Conservation (phyloP, 2,797 vertebrate genomes). For the Gymnoscopelus braueri region DNA sequence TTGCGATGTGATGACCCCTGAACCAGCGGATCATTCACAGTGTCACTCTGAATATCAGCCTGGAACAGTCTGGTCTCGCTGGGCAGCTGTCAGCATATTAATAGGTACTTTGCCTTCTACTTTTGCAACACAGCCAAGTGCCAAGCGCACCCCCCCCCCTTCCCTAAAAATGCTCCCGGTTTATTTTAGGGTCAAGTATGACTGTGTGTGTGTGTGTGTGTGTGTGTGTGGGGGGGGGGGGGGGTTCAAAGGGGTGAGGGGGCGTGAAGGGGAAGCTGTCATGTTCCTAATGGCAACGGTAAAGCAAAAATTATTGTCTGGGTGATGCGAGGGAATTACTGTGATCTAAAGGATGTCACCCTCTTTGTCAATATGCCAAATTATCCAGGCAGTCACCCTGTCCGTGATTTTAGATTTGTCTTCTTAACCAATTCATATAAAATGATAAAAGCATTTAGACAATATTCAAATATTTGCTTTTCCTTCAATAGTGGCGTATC, state of each 20-base stretch:
- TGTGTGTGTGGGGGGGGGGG: neutral
- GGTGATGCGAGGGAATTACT: too few species aligned
- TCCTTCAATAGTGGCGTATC: too few species aligned
- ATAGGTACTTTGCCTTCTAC: constrained; percentile 73
- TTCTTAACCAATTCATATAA: too few species aligned
- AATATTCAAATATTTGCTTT: too few species aligned
- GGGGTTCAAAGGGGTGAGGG: too few species aligned
- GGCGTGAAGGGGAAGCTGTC: too few species aligned
- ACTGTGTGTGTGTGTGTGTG: constrained; percentile 6
- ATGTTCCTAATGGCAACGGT: too few species aligned
- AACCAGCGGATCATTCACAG: neutral
- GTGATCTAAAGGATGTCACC: too few species aligned
- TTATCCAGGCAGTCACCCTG: neutral
- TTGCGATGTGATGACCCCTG: too few species aligned
- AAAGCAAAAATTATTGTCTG: too few species aligned
- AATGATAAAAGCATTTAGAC: too few species aligned
- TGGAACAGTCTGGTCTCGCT: constrained; percentile 72
- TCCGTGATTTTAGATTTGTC: too few species aligned
- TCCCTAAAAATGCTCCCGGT: constrained; percentile 34
- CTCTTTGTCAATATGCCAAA: neutral
- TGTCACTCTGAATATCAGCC: constrained; percentile 48
- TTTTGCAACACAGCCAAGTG: constrained; percentile 60
- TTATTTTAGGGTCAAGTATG: constrained; percentile 59
- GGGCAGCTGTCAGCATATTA: constrained; percentile 77
- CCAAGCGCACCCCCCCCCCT: neutral